Evolutionary conservation across 2,888 invertebrate species (phyloP).

Genomic region (Limnephilus marmoratus): DNA sequence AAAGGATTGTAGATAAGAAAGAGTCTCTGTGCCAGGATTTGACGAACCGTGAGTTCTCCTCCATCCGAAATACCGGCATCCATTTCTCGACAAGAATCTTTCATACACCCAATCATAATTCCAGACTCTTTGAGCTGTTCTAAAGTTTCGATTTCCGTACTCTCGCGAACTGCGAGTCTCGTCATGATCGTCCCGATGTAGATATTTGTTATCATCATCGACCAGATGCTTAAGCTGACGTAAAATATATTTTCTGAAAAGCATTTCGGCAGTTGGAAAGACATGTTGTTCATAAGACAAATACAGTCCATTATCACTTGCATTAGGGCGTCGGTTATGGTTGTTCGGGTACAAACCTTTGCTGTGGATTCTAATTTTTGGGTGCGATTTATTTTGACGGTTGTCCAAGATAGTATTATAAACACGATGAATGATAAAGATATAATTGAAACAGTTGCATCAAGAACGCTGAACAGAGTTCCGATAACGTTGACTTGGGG

Average conservation of each 20-base stretch:
- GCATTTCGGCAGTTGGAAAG: constrained; percentile 49
- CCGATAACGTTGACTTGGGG: constrained; percentile 47
- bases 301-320: constrained; percentile 39
- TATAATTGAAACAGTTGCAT: constrained; percentile 6
- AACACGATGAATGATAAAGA: constrained; percentile 27
- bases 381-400: constrained; percentile 8
- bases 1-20: constrained; percentile 38
- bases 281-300: constrained; percentile 46
- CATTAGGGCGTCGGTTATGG: constrained; percentile 37
- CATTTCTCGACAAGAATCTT: constrained; percentile 18
- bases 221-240: constrained; percentile 41
- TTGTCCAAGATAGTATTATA: constrained; percentile 49
- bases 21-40: constrained; percentile 38
- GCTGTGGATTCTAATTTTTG: background rate
- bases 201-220: constrained; percentile 54
- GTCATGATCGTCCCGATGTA: constrained; percentile 52
- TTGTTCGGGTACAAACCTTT: background rate
- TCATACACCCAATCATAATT: constrained; percentile 47
- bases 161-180: constrained; percentile 17
- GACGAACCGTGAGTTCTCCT: constrained; percentile 28
- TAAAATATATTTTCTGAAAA: constrained; percentile 49
- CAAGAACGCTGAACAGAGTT: constrained; percentile 37
- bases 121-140: constrained; percentile 51
- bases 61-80: background rate
- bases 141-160: constrained; percentile 50